Conservation (phyloP, 2,888 invertebrate genomes). For the Eristalis tenax region DNA sequence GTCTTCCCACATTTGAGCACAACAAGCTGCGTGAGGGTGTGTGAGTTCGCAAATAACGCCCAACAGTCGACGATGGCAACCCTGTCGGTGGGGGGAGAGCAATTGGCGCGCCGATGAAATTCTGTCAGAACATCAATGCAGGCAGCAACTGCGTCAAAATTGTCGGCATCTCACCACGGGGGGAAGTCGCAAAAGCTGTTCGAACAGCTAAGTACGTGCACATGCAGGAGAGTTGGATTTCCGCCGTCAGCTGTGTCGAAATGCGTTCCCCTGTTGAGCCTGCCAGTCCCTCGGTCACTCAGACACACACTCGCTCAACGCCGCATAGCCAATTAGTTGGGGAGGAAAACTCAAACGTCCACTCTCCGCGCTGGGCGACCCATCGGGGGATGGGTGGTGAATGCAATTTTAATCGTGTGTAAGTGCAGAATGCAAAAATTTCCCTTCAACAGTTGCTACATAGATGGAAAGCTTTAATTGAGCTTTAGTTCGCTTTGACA, state of each 20-base stretch:
- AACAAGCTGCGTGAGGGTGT: not conserved
- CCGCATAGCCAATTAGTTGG: constrained; percentile 19
- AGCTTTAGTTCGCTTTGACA: constrained; percentile 41
- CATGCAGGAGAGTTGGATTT: not conserved
- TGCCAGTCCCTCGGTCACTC: not conserved
- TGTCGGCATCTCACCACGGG: constrained; percentile 3
- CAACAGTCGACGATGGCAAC: constrained; percentile 32
- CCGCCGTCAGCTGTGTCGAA: not conserved
- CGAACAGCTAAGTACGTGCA: not conserved
- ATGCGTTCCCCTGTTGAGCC: not conserved
- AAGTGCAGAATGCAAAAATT: constrained; percentile 36
- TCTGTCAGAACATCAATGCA: constrained; percentile 38
- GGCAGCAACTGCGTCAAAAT: constrained; percentile 26
- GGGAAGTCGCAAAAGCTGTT: constrained; percentile 23
- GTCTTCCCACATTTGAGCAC: constrained; percentile 6
- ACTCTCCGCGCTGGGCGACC: not conserved
- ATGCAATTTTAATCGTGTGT: constrained; percentile 17
- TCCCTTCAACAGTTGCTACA: constrained; percentile 28
- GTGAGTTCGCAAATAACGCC: not conserved
- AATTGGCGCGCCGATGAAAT: constrained; percentile 4
- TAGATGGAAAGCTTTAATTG: constrained; percentile 44
- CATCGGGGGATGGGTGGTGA: not conserved
- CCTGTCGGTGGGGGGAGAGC: not conserved
- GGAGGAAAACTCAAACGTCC: constrained; percentile 1
- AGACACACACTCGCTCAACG: not conserved